A percentile compares a stretch with the other conserved stretches of the same genome.
Conservation (phyloP, 1,140 invertebrate species). For the Coenobita brevimanus region DNA sequence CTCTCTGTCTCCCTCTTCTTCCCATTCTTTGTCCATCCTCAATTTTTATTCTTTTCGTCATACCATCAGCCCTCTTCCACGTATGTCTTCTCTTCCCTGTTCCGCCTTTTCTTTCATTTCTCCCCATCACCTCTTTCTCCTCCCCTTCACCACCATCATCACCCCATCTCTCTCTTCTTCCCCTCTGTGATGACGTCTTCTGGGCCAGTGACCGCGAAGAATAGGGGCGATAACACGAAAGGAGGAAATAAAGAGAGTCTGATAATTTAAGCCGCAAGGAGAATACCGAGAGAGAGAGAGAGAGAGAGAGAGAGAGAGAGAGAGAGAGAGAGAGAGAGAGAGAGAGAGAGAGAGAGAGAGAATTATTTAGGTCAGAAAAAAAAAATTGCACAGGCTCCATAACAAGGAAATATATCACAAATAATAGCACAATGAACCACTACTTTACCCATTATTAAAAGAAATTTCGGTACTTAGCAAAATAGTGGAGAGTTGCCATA, state of each 20-base stretch:
- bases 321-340: too few relatives aligned
- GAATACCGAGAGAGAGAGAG: neutral
- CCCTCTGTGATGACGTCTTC: neutral
- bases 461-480: too few relatives aligned
- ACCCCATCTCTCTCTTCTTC: neutral
- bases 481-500: too few relatives aligned
- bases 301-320: slow-evolving; percentile 11
- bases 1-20: neutral
- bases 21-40: too few relatives aligned
- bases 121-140: neutral
- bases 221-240: neutral
- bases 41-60: neutral
- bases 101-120: neutral
- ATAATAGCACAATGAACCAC: too few relatives aligned
- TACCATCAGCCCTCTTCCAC: neutral
- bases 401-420: too few relatives aligned
- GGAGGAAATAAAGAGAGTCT: neutral
- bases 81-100: neutral
- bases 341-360: neutral
- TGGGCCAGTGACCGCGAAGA: neutral
- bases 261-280: neutral
- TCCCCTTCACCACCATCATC: neutral
- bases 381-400: neutral
- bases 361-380: neutral
- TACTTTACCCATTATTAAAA: too few relatives aligned